Evolutionary conservation across 1,140 invertebrate species (phyloP), one percentile per base, ranked within the genome.

Genomic region (Babylonia areolata): DNA sequence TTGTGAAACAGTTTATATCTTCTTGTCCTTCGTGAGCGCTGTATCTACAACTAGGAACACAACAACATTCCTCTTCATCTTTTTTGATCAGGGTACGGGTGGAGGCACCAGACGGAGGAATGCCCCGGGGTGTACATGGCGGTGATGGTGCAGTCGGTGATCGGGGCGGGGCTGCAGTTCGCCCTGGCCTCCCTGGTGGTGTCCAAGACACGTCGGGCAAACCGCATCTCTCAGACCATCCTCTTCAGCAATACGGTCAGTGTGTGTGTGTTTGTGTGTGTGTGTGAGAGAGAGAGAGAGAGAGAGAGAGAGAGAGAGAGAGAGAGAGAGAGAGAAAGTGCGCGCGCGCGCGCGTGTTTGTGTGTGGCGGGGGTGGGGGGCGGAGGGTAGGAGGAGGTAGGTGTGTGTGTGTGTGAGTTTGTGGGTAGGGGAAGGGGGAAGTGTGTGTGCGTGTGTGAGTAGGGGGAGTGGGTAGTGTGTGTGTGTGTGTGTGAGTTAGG

Each of bases 41-140:
- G n/a, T n/a, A n/a, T n/a, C n/a, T n/a, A n/a, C n/a, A n/a, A n/a
- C n/a, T n/a, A n/a, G n/a, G n/a, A n/a, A n/a, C n/a, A n/a, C n/a
- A n/a, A n/a, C n/a, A n/a, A n/a, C n/a, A n/a, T n/a, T n/a, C n/a
- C n/a, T n/a, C n/a, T n/a, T n/a, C n/a, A n/a, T n/a, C n/a, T n/a
- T n/a, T n/a, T n/a, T n/a, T n/a, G n/a, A n/a, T 51, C 82, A 84
- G 82, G 95, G 11, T 95, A 95, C 86, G 95, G 95, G 3, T 91
- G 88, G 35, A 95, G 97, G 80, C 97, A 96, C 80, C 98, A 98
- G 0, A 98, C 92, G 5, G 90, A 92, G 28, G 85, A 90, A 11
- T 94, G 94, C 83, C 89, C 90, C 0, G 81, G 87, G 12, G 90
- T 90, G 0, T 90, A 91, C 75, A n/a, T 93, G 6, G 85, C 92